These are phyloP conservation scores for Theretra japonica DNA, from an alignment of 2,888 invertebrate genomes.

Conservation along the genomic window DNA sequence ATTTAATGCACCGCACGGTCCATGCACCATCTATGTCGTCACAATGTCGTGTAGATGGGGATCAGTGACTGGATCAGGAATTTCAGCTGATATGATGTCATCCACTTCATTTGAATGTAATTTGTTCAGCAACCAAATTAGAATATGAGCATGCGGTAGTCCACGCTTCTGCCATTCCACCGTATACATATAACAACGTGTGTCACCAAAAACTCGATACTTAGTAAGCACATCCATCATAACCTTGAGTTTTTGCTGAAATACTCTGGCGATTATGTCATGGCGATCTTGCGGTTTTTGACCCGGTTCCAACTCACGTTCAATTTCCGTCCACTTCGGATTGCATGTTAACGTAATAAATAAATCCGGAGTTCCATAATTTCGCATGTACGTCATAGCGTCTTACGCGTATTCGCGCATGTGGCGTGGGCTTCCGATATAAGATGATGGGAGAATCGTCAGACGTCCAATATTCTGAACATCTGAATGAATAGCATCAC, in stretches of 20 bases:
- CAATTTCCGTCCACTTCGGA: too few species aligned
- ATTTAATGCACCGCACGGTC: conserved; percentile 58
- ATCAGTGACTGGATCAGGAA: conserved; percentile 41
- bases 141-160: conserved; percentile 12
- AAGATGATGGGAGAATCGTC: background rate
- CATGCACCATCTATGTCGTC: conserved; percentile 63
- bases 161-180: conserved; percentile 29
- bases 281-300: conserved; percentile 27
- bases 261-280: conserved; percentile 11
- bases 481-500: background rate
- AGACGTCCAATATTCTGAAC: background rate
- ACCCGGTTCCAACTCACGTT: conserved; percentile 10
- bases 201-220: conserved; percentile 10
- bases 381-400: background rate
- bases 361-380: background rate
- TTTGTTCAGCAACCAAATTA: conserved; percentile 27
- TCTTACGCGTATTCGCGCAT: background rate
- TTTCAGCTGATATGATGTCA: conserved; percentile 28
- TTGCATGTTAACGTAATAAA: conserved; percentile 12
- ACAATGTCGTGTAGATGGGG: conserved; percentile 48
- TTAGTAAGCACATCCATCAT: conserved; percentile 14
- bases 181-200: conserved; percentile 23
- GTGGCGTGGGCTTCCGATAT: background rate
- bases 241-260: background rate
- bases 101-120: conserved; percentile 26